These are phyloP conservation scores for Lepus townsendii DNA, from an alignment of 2,797 vertebrate species.

Conservation along the genomic window DNA sequence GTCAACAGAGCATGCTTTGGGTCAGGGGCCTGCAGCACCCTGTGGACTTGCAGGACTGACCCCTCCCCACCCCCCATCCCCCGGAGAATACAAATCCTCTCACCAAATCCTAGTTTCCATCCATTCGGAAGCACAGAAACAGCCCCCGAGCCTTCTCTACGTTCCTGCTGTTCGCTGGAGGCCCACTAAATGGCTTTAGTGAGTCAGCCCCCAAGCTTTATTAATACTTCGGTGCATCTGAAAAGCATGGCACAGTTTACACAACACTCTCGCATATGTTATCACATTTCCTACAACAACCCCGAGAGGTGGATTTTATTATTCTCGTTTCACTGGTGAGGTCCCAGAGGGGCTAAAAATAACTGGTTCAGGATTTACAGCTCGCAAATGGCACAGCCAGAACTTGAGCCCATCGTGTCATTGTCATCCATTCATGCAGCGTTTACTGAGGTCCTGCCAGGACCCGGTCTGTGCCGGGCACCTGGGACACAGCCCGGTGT, in stretches of 20 bases:
- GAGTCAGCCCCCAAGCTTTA: not conserved
- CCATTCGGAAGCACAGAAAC: not conserved
- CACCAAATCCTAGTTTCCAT: conserved; percentile 17
- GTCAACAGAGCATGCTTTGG: not conserved
- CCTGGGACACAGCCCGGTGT: rapidly evolving
- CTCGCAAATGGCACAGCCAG: not conserved
- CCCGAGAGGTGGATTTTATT: not conserved
- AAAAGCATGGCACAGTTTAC: not conserved
- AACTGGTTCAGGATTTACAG: not conserved
- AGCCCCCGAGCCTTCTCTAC: not conserved
- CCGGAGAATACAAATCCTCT: conserved; percentile 25
- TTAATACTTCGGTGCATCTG: not conserved
- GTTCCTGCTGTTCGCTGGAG: not conserved
- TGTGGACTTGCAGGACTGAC: not conserved
- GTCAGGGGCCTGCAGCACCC: not conserved
- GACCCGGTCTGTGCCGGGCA: not conserved
- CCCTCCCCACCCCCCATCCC: not conserved
- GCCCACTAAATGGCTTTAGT: not conserved
- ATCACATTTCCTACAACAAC: not conserved
- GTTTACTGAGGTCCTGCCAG: not conserved
- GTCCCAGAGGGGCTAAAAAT: conserved; percentile 4
- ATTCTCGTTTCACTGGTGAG: not conserved
- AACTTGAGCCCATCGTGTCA: not conserved
- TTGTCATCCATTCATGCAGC: not conserved
- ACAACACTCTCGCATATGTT: not conserved